Base-by-base conservation (phyloP, 2,797 vertebrate species). In the Phylloscopus collybita region DNA sequence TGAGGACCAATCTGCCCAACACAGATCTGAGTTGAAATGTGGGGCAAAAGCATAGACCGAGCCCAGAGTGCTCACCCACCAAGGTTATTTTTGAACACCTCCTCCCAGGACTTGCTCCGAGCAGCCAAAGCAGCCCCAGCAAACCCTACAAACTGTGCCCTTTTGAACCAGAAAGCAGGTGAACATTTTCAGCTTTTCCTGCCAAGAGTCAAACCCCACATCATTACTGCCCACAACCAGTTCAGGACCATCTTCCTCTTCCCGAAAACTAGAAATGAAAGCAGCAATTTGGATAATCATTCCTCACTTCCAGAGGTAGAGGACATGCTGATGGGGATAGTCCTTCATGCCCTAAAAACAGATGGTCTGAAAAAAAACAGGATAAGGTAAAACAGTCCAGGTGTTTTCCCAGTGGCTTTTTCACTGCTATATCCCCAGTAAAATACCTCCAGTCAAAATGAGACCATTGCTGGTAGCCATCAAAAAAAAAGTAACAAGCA, bases 181-280 rank as follows among this genome's bases (percentile, higher is more conserved):
- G 88, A 86, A 3, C 51, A 69, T 83, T 94, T 88, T 69, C 85
- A 95, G 62, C 62, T 70, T 69, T 40, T 53, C 56, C 47, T 70
- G 70, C 83, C 76, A 45, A 53, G 62, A 86, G 62, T 40, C 86
- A 79, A 95, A 81, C 21, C 72, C 61, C 38, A 65, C 75, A 70
- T 4, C 12, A 1, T 6, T 83, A 79, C 72, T 83, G 84, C 79
- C 70, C 2, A 0, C 9, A 9, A 23, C 66, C 65, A 89, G 72
- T 32, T 82, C 72, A 57, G 64, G 20, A 22, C 54, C 0, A 1
- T 75, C 22, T 26, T 40, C 47, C 69, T 61, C 79, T 56, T 89
- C 72, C 72, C 2, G 0, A 90, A 95, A 93, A 53, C 12, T 8
- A 67, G 65, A 71, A 78, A 87, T 14, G 21, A 30, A 72, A 86